phyloP scores from a whole-genome alignment of 2,888 invertebrate genomes.

The Meandrusa payeni region DNA sequence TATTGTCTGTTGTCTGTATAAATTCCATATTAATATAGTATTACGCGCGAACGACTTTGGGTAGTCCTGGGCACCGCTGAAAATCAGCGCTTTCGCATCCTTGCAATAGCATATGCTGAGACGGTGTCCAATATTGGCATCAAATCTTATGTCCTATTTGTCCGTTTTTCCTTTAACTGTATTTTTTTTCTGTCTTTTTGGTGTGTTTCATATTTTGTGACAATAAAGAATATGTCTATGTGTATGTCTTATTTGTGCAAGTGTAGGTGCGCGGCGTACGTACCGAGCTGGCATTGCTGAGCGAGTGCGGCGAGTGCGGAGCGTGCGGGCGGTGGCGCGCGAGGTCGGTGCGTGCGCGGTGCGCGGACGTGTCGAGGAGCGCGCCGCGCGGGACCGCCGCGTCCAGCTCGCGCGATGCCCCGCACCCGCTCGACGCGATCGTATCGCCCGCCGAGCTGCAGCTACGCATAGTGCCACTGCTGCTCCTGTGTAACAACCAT shows the following conservation, averaged over 20 bases:
- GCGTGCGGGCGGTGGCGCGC: slow-evolving; percentile 82
- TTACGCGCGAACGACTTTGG: too few species aligned
- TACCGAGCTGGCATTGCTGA: slow-evolving; percentile 85
- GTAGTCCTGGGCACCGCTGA: too few species aligned
- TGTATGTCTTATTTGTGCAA: slow-evolving; percentile 61
- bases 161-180: too few species aligned
- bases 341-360: slow-evolving; percentile 87
- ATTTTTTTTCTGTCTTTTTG: too few species aligned
- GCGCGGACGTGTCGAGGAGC: slow-evolving; percentile 92
- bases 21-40: too few species aligned
- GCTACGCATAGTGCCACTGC: slow-evolving; percentile 27
- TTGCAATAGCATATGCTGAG: too few species aligned
- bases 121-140: too few species aligned
- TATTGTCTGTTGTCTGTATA: too few species aligned
- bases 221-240: too few species aligned
- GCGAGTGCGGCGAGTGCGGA: slow-evolving; percentile 61
- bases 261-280: slow-evolving; percentile 62
- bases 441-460: slow-evolving; percentile 25
- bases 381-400: slow-evolving; percentile 90
- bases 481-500: background rate
- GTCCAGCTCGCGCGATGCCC: slow-evolving; percentile 86
- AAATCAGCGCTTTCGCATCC: too few species aligned
- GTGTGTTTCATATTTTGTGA: too few species aligned
- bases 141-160: too few species aligned
- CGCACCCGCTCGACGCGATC: slow-evolving; percentile 37